These are phyloP conservation scores for Platorchestia sp. DNA, from an alignment of 1,140 invertebrate genomes.

Conservation along the genomic window DNA sequence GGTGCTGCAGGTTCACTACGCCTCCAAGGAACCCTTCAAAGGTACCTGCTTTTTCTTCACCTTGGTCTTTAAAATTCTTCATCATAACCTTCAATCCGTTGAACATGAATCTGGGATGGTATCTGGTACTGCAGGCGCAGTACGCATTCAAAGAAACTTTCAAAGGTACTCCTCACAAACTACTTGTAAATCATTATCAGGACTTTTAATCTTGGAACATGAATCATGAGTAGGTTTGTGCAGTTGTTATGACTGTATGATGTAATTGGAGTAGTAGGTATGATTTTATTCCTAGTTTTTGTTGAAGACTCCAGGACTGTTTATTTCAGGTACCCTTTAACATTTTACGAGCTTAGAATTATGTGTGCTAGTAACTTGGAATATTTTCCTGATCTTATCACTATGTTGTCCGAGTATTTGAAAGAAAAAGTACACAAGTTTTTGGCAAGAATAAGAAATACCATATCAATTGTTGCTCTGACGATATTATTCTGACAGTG, in stretches of 20 bases:
- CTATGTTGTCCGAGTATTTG: background rate
- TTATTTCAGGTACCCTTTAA: too few relatives aligned
- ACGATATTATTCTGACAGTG: too few relatives aligned
- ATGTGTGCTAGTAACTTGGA: too few relatives aligned
- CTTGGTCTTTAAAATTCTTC: background rate
- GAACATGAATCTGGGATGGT: background rate
- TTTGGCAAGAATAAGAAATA: background rate
- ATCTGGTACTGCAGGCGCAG: slow-evolving; percentile 78
- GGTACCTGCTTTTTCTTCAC: slow-evolving; percentile 71
- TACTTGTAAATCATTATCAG: too few relatives aligned
- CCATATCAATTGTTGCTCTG: too few relatives aligned
- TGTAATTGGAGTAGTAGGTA: too few relatives aligned
- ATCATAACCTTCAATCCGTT: background rate
- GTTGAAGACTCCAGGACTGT: too few relatives aligned
- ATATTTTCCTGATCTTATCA: background rate
- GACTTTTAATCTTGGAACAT: too few relatives aligned
- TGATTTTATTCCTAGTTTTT: too few relatives aligned
- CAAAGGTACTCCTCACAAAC: slow-evolving; percentile 77
- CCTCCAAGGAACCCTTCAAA: slow-evolving; percentile 80
- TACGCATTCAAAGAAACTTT: slow-evolving; percentile 84
- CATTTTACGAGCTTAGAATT: too few relatives aligned
- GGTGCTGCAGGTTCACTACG: slow-evolving; percentile 94
- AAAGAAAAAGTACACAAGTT: background rate
- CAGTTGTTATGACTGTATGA: too few relatives aligned
- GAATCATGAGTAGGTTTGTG: too few relatives aligned